Percentiles rank a stretch among this genome's conserved stretches.
phyloP scores from a whole-genome alignment of 2,113 vertebrate genomes.

The Esox niger region DNA sequence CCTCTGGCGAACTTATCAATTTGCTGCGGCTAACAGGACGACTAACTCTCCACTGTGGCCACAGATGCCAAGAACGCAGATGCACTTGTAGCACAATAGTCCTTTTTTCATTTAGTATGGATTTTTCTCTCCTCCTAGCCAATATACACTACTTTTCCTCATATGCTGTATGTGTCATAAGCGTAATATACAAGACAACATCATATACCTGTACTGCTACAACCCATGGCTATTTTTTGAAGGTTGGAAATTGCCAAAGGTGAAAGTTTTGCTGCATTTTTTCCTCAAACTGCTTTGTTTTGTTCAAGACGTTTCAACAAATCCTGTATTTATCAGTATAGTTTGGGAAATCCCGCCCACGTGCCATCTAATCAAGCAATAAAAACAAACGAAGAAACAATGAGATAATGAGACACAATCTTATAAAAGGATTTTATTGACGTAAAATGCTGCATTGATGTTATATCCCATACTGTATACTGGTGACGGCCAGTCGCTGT shows the following conservation, averaged over 20 bases:
- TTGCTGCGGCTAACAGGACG: slow-evolving; percentile 50
- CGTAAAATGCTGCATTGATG: slow-evolving; percentile 67
- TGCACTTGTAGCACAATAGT: slow-evolving; percentile 75
- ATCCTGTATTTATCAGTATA: slow-evolving; percentile 44
- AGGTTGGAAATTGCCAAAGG: slow-evolving; percentile 67
- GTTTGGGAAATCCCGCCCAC: slow-evolving; percentile 59
- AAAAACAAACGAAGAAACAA: slow-evolving; percentile 58
- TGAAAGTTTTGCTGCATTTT: slow-evolving; percentile 57
- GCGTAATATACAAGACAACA: slow-evolving; percentile 50
- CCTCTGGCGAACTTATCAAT: slow-evolving; percentile 38
- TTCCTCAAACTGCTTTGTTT: slow-evolving; percentile 35
- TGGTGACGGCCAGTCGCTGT: slow-evolving; percentile 31
- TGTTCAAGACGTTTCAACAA: slow-evolving; percentile 37
- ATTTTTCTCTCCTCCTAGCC: slow-evolving; percentile 53
- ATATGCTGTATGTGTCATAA: slow-evolving; percentile 55
- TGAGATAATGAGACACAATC: slow-evolving; percentile 38
- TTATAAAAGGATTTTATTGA: slow-evolving; percentile 38
- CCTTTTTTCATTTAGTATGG: slow-evolving; percentile 61
- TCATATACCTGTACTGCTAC: slow-evolving; percentile 45
- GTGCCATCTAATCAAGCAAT: slow-evolving; percentile 79
- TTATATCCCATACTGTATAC: slow-evolving; percentile 50
- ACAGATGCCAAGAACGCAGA: slow-evolving; percentile 63
- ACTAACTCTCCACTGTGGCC: slow-evolving; percentile 62
- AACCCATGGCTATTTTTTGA: slow-evolving; percentile 46
- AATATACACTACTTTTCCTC: slow-evolving; percentile 46